Conservation (phyloP, 1,140 invertebrate genomes). For the Camponotus pennsylvanicus region DNA sequence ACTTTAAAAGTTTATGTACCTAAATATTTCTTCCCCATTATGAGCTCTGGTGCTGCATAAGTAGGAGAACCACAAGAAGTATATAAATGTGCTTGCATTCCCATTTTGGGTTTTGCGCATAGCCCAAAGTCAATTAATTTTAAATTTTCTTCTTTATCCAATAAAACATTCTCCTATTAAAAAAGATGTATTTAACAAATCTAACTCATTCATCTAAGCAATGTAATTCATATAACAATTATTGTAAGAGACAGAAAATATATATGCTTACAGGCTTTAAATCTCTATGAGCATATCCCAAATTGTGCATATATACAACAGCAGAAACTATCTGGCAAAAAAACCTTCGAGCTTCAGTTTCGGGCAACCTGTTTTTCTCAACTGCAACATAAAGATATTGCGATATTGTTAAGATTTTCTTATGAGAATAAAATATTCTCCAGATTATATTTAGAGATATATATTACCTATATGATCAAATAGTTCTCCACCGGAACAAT, state of each 20-base stretch:
- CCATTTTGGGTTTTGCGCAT: conserved; percentile 92
- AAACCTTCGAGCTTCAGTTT: conserved; percentile 91
- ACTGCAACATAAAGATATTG: conserved; percentile 83
- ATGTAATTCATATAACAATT: background rate
- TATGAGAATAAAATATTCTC: conserved; percentile 13
- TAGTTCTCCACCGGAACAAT: conserved; percentile 94
- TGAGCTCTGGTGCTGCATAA: conserved; percentile 90
- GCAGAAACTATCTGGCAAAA: conserved; percentile 93
- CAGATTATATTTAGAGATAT: background rate
- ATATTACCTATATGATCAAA: conserved; percentile 93
- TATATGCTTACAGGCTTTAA: conserved; percentile 91
- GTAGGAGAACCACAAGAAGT: conserved; percentile 94
- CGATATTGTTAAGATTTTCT: conserved; percentile 37
- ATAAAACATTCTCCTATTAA: conserved; percentile 92
- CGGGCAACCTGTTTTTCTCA: conserved; percentile 90
- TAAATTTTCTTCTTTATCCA: conserved; percentile 93
- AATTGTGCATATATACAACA: conserved; percentile 91
- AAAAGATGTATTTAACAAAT: conserved; percentile 60
- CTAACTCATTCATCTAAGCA: background rate
- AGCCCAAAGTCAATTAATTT: conserved; percentile 97
- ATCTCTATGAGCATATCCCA: conserved; percentile 93
- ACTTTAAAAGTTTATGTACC: conserved; percentile 77
- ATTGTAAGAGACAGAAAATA: conserved; percentile 2
- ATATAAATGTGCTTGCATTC: conserved; percentile 89
- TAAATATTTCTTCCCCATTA: conserved; percentile 86